Evolutionary conservation across 2,113 vertebrate genomes (phyloP).

Genomic region (Amblyornis subalaris): DNA sequence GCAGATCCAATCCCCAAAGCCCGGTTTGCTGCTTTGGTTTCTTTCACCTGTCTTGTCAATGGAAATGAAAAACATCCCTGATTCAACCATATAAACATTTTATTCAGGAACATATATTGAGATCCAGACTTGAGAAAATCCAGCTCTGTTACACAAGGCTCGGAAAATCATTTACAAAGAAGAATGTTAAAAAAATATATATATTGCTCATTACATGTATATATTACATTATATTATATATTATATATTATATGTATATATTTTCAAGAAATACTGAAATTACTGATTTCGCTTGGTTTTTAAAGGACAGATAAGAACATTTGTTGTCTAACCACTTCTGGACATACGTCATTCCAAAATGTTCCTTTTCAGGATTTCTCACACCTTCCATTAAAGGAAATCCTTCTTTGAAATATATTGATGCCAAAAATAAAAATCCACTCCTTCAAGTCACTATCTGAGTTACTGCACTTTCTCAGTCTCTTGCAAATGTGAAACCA

Average conservation of each 20-base stretch:
- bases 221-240: background rate
- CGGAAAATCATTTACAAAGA: background rate
- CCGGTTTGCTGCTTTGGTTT: background rate
- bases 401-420: background rate
- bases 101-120: background rate
- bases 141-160: background rate
- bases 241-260: background rate
- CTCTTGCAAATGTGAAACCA: background rate
- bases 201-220: background rate
- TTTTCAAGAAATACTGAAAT: background rate
- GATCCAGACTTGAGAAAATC: background rate
- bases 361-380: background rate
- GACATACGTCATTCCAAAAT: background rate
- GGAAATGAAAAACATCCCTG: background rate
- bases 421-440: background rate
- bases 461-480: background rate
- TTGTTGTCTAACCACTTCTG: background rate
- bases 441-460: background rate
- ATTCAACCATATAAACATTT: background rate
- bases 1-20: background rate
- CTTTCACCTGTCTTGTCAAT: background rate
- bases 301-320: background rate
- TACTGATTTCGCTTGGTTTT: background rate
- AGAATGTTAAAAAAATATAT: background rate
- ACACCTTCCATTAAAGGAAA: background rate